Evolutionary conservation across 2,888 invertebrate species (phyloP), one percentile per base, ranked within the genome.

Genomic region (Diarsia rubi): DNA sequence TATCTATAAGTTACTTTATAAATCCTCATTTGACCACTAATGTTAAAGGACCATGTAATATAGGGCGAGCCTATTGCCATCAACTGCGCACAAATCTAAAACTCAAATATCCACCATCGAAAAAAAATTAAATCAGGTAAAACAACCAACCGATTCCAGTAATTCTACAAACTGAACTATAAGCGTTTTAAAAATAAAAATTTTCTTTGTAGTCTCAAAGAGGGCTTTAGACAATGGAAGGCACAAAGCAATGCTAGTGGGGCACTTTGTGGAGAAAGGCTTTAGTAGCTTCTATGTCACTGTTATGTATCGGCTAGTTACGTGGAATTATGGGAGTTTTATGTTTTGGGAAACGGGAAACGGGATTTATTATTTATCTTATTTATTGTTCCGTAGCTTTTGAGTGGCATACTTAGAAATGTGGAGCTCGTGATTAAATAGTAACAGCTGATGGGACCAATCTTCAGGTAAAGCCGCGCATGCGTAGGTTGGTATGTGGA

Each of bases 141-240:
- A n/a, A n/a, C n/a, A 37, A 47, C 16, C 4, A 11, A 47, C 12
- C 83, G 12, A 19, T 84, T 88, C 89, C 66, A 88, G 85, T 6
- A 57, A 8, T 27, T 74, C n/a, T 69, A 75, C 47, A 69, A 64
- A 73, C 14, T 74, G 5, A 47, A 71, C 49, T 76, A 71, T 77
- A 82, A 81, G 88, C 87, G 77, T 85, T 91, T 91, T 88, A 89
- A 90, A 91, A 91, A 91, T 90, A 91, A 90, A 90, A 89, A 89
- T 87, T 87, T 87, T 91, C 93, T 91, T 91, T 91, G 91, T 89
- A 79, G 89, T 88, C 81, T 83, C 85, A 73, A 73, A 78, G 86
- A 86, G 83, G 66, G 78, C 78, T 83, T 84, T 83, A 88, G 88
- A 90, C 91, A 90, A 92, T 91, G 86, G 90, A 74, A 81, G 78